Conservation (phyloP, 2,888 invertebrate genomes). For the Cephus sareptanus region DNA sequence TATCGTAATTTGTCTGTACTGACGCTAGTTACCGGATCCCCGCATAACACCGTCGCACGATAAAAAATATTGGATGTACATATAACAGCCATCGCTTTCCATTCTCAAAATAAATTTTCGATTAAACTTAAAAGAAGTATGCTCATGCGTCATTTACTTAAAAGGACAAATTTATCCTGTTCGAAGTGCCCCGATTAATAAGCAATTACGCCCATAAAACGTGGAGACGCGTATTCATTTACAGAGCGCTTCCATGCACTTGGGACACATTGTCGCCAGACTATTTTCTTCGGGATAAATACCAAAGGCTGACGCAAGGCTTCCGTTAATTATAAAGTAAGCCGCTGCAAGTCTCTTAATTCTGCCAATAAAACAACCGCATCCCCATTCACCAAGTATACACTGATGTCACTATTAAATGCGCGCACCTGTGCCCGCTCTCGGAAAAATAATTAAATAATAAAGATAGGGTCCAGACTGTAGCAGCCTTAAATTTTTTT, state of each 20-base stretch:
- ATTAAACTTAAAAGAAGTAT: too few relatives aligned
- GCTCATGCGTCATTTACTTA: background rate
- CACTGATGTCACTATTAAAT: conserved; percentile 36
- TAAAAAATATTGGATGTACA: too few relatives aligned
- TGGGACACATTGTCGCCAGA: conserved; percentile 5
- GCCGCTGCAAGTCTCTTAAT: conserved; percentile 51
- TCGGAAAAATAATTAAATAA: conserved; percentile 45
- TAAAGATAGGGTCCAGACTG: conserved; percentile 17
- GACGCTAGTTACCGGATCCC: too few relatives aligned
- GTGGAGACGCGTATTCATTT: background rate
- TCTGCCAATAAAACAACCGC: conserved; percentile 52
- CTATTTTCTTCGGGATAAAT: conserved; percentile 22
- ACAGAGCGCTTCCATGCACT: background rate
- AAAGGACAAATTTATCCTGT: background rate
- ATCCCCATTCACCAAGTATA: conserved; percentile 29
- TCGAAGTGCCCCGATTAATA: background rate
- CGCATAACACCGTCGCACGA: too few relatives aligned
- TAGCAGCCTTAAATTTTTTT: conserved; percentile 4
- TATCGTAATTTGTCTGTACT: background rate
- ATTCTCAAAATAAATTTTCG: too few relatives aligned
- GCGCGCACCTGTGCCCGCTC: conserved; percentile 36
- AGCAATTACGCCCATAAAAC: background rate
- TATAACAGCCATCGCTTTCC: too few relatives aligned
- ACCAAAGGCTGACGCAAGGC: conserved; percentile 32
- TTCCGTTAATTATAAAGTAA: conserved; percentile 46